These are phyloP conservation scores for Leptodactylus fallax DNA, from an alignment of 2,797 vertebrate genomes.

Conservation along the genomic window DNA sequence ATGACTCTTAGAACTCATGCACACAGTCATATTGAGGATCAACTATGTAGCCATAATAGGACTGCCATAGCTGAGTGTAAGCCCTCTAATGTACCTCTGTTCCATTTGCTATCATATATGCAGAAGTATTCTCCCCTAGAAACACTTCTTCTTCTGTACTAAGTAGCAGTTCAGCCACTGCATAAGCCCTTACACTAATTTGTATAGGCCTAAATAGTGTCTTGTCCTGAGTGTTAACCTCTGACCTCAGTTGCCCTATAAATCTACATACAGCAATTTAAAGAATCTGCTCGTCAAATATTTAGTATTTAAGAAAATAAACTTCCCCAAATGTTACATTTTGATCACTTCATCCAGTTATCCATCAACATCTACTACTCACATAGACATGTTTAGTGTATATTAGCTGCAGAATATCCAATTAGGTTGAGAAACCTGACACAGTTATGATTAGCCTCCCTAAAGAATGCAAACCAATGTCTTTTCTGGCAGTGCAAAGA, in stretches of 20 bases:
- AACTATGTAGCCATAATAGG: neutral
- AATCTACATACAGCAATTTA: neutral
- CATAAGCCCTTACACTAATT: neutral
- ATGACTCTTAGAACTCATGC: no score
- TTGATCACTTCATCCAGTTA: neutral
- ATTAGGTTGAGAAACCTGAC: slow-evolving; percentile 19
- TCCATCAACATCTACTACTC: neutral
- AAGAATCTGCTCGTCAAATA: neutral
- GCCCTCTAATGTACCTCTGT: neutral
- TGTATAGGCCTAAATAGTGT: neutral
- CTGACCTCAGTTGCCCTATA: neutral
- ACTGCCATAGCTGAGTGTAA: neutral
- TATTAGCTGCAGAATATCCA: slow-evolving; percentile 13
- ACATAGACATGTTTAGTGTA: neutral
- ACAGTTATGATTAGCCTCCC: slow-evolving; percentile 30
- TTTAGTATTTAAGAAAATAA: neutral
- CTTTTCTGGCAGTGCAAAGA: slow-evolving; percentile 49
- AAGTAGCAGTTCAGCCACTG: neutral
- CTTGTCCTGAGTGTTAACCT: neutral
- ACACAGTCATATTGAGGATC: no score
- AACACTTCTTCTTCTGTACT: neutral
- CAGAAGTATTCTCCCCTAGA: neutral
- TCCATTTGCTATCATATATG: neutral
- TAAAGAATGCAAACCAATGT: slow-evolving; percentile 43
- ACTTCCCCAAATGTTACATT: neutral